Conservation (phyloP, 1,140 invertebrate species). For the Drosophila bipectinata region DNA sequence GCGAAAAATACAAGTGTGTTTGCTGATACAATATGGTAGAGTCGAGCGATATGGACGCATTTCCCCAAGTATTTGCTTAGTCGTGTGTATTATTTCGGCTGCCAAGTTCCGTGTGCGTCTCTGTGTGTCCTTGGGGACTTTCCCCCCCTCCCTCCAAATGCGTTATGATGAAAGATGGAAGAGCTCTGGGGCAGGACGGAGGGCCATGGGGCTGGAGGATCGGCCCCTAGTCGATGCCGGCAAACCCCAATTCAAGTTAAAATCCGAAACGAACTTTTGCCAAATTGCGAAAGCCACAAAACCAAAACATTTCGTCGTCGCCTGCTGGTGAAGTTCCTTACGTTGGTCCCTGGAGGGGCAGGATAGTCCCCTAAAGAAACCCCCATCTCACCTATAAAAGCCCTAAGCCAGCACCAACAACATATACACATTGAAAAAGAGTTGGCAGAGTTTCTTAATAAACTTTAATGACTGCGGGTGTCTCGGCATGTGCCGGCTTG, state of each 20-base stretch:
- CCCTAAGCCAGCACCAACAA: not conserved
- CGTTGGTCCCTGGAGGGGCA: slow-evolving; percentile 7
- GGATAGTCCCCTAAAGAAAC: slow-evolving; percentile 28
- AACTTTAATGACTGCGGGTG: slow-evolving; percentile 80
- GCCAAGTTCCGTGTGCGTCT: slow-evolving; percentile 23
- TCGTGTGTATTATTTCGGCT: slow-evolving; percentile 47
- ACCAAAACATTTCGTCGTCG: slow-evolving; percentile 60
- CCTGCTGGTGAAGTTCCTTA: slow-evolving; percentile 45
- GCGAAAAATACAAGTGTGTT: slow-evolving; percentile 1
- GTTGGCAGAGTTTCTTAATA: slow-evolving; percentile 75
- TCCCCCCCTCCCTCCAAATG: slow-evolving; percentile 2
- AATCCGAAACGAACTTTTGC: slow-evolving; percentile 59
- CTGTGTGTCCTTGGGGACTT: slow-evolving; percentile 32
- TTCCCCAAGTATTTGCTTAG: slow-evolving; percentile 37
- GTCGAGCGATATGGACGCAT: slow-evolving; percentile 8
- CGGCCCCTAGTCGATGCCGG: slow-evolving; percentile 28
- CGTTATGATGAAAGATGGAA: slow-evolving; percentile 38
- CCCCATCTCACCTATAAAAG: not conserved
- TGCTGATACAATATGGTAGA: slow-evolving; percentile 3
- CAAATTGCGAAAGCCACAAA: slow-evolving; percentile 62
- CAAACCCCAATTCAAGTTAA: slow-evolving; percentile 58
- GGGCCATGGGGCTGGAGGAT: slow-evolving; percentile 14
- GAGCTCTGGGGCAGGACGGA: not conserved
- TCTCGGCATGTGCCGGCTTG: slow-evolving; percentile 45
- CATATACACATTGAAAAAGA: slow-evolving; percentile 19